Evolutionary conservation across 23 tunicate genomes (phyloP).

Genomic region (Phallusia fumigata): DNA sequence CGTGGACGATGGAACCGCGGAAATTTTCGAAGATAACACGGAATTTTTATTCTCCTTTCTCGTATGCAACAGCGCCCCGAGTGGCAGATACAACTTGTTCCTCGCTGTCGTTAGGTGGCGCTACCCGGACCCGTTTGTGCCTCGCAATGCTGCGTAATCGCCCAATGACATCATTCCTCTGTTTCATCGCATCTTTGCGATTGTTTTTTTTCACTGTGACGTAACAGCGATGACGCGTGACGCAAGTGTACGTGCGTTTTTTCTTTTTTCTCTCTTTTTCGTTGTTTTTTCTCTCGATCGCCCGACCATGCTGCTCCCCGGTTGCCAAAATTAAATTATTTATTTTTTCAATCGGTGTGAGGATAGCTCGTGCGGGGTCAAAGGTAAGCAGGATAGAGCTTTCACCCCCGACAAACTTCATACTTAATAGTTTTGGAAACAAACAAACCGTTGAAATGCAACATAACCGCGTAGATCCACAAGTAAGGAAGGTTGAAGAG

Average conservation of each 20-base stretch:
- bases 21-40: slow-evolving; percentile 7
- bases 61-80: slow-evolving; percentile 6
- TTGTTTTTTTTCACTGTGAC: slow-evolving; percentile 13
- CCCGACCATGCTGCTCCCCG: slow-evolving; percentile 14
- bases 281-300: slow-evolving; percentile 1
- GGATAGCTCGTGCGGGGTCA: neutral
- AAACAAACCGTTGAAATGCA: too few species aligned
- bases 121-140: neutral
- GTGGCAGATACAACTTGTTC: neutral
- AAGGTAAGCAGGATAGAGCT: too few species aligned
- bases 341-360: slow-evolving; percentile 14
- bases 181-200: neutral
- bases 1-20: slow-evolving; percentile 14
- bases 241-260: neutral
- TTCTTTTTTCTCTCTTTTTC: neutral
- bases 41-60: neutral
- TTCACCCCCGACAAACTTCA: too few species aligned
- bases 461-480: too few species aligned
- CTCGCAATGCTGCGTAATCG: neutral
- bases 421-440: too few species aligned
- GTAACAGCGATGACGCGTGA: neutral
- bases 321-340: slow-evolving; percentile 6
- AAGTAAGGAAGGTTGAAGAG: too few species aligned
- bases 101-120: neutral
- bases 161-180: neutral